phyloP scores from a whole-genome alignment of 2,888 invertebrate genomes.

The Agrochola circellaris region DNA sequence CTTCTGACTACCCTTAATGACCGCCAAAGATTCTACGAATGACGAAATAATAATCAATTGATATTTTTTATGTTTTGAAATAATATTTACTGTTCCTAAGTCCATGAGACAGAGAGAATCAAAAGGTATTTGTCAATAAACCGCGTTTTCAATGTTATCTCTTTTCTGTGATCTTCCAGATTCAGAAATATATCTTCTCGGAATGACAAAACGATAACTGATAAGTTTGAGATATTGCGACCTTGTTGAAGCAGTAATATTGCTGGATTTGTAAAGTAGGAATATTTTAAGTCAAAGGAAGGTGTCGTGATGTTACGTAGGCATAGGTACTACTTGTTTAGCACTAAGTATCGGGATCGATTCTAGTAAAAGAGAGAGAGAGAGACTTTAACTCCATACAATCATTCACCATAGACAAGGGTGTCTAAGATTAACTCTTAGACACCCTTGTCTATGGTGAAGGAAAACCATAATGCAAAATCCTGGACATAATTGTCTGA shows the following conservation, averaged over 20 bases:
- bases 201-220: conserved; percentile 40
- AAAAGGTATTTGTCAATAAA: conserved; percentile 34
- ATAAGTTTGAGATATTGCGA: conserved; percentile 41
- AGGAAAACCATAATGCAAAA: not conserved
- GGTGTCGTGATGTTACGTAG: not conserved
- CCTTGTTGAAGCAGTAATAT: conserved; percentile 8
- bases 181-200: conserved; percentile 24
- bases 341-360: not conserved
- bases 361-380: not conserved
- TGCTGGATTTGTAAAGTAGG: not conserved
- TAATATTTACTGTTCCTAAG: not conserved
- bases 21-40: not conserved
- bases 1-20: not conserved
- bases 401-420: no score
- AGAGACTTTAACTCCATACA: not conserved
- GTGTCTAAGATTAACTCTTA: no score
- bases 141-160: conserved; percentile 39
- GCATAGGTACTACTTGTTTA: not conserved
- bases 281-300: not conserved
- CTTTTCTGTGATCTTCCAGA: conserved; percentile 31
- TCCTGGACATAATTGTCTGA: not conserved
- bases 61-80: not conserved
- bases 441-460: no score
- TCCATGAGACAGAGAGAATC: not conserved
- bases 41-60: not conserved